phyloP scores from a whole-genome alignment of 2,888 invertebrate genomes.

The Drosophila leonis region DNA sequence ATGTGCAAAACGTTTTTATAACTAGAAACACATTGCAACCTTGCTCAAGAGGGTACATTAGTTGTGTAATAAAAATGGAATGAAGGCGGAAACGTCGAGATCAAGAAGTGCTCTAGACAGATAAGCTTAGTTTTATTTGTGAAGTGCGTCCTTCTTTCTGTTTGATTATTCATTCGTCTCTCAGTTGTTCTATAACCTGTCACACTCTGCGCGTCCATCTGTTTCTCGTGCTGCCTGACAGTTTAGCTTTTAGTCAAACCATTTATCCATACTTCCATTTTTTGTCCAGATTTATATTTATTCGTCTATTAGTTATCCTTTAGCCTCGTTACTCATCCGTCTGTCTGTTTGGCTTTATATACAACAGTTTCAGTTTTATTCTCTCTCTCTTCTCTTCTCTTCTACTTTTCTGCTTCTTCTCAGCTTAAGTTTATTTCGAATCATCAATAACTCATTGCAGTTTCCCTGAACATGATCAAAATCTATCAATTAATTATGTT shows the following conservation, averaged over 20 bases:
- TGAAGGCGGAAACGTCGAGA: no score
- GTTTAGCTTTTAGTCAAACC: not conserved
- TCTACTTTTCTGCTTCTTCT: not conserved
- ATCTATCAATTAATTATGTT: no score
- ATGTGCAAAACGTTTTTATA: slow-evolving; percentile 3
- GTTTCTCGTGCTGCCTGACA: no score
- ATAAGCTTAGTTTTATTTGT: not conserved
- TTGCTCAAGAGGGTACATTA: not conserved
- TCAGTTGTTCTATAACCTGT: not conserved
- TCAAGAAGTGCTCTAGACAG: not conserved
- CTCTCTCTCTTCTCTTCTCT: no score
- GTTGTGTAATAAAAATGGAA: not conserved
- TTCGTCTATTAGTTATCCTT: not conserved
- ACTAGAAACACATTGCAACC: not conserved
- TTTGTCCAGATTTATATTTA: not conserved
- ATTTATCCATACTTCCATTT: not conserved
- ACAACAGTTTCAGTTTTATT: not conserved
- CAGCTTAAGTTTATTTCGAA: no score
- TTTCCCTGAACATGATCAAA: not conserved
- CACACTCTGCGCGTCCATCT: not conserved
- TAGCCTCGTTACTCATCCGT: no score
- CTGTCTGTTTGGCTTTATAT: not conserved
- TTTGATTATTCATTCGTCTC: not conserved
- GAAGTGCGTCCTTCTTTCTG: not conserved
- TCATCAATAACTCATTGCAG: not conserved